These are phyloP conservation scores for Cricetomys ansorgei DNA, from an alignment of 2,113 vertebrate genomes.

Conservation along the genomic window DNA sequence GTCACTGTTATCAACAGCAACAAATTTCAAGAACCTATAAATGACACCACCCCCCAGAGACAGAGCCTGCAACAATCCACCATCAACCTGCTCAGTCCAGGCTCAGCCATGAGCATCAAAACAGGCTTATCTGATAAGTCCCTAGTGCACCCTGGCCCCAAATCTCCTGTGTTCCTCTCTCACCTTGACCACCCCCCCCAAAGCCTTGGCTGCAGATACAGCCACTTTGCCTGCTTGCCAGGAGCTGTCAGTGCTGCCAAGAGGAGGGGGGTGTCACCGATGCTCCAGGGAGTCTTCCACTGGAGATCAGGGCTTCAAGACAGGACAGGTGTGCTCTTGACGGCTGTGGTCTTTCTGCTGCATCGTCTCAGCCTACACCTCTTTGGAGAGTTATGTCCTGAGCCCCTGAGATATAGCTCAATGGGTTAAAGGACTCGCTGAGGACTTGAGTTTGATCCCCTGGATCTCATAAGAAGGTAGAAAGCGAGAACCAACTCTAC, in stretches of 20 bases:
- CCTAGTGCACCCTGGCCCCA: neutral
- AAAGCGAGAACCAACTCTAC: neutral
- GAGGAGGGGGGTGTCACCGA: neutral
- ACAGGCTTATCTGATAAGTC: constrained; percentile 23
- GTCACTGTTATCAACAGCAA: constrained; percentile 82
- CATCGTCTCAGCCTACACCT: neutral
- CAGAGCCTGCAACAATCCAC: constrained; percentile 66
- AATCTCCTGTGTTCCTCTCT: neutral
- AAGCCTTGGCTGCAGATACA: neutral
- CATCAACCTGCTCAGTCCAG: neutral
- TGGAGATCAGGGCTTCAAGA: neutral
- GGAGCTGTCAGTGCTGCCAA: rapidly evolving
- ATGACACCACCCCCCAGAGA: constrained; percentile 72
- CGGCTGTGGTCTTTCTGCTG: neutral
- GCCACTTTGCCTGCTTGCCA: rapidly evolving
- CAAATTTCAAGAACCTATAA: constrained; percentile 83
- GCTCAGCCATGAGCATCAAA: neutral
- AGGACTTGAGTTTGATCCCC: neutral
- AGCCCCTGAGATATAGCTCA: neutral
- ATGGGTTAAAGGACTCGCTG: neutral
- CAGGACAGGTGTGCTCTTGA: neutral
- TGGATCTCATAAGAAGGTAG: neutral
- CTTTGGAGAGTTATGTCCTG: neutral
- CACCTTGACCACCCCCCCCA: neutral
- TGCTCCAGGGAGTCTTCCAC: no score